Conservation (phyloP, 2,113 vertebrate genomes). For the Suricata suricatta region DNA sequence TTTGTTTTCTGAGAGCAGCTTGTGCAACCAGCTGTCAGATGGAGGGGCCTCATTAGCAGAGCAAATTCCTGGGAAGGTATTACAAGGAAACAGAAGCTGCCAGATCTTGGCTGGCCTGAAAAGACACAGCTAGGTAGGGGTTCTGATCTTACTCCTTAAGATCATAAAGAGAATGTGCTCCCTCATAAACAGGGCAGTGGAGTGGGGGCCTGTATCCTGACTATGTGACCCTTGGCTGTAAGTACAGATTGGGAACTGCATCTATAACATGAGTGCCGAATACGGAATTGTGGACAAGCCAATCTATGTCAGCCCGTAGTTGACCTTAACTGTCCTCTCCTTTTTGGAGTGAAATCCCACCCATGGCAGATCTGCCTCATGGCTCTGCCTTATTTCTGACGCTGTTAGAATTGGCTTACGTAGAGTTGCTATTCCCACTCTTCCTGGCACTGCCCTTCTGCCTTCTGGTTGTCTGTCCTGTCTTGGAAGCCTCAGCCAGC, state of each 20-base stretch:
- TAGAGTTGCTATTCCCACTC: background rate
- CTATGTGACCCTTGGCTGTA: background rate
- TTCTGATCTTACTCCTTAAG: background rate
- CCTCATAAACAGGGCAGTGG: background rate
- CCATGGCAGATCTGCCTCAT: background rate
- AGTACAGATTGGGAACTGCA: background rate
- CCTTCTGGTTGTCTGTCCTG: background rate
- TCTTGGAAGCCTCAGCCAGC: background rate
- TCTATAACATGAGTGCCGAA: background rate
- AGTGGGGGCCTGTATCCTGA: background rate
- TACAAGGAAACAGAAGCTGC: background rate
- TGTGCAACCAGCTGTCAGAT: slow-evolving; percentile 52
- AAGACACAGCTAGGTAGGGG: background rate
- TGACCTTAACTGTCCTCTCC: background rate
- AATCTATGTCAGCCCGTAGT: background rate
- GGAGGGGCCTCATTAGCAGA: slow-evolving; percentile 50
- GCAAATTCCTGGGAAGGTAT: slow-evolving; percentile 47
- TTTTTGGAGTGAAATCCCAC: background rate
- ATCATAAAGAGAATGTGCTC: background rate
- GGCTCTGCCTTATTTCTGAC: background rate
- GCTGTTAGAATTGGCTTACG: background rate
- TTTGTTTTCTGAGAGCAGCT: slow-evolving; percentile 44
- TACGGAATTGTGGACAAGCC: background rate
- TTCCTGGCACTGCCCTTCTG: background rate
- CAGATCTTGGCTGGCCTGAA: slow-evolving; percentile 32